A percentile compares a stretch with the other conserved stretches of the same genome.
Conservation (phyloP, 37 sponge, comb jelly and placozoan genomes). For the Ephydatia muelleri region DNA sequence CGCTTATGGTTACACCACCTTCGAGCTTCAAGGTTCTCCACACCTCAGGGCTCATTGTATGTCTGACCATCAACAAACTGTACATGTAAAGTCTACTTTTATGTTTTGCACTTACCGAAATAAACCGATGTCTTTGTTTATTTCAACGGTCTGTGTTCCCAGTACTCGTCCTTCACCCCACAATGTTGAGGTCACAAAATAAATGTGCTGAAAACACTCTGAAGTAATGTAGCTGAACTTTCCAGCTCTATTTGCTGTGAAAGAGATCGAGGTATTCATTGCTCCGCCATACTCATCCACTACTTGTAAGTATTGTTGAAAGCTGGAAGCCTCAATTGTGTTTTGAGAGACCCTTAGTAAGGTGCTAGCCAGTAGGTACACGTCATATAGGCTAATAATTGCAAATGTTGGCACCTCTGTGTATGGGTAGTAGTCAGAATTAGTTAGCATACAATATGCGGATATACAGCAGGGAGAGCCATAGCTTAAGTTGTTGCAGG, state of each 20-base stretch:
- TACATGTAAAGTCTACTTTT: no score
- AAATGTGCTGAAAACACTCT: slow-evolving; percentile 60
- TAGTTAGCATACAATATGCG: slow-evolving; percentile 52
- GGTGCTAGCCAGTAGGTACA: slow-evolving; percentile 51
- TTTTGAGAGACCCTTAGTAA: neutral
- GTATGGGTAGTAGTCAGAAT: slow-evolving; percentile 44
- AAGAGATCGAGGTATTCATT: slow-evolving; percentile 54
- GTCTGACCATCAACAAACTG: no score
- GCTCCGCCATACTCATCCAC: slow-evolving; percentile 60
- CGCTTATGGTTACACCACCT: neutral
- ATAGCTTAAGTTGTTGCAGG: slow-evolving; percentile 26
- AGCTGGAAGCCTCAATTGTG: neutral
- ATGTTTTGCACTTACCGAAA: neutral
- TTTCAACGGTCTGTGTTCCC: neutral
- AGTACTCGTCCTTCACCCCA: slow-evolving; percentile 17
- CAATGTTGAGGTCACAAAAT: slow-evolving; percentile 53
- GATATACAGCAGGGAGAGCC: slow-evolving; percentile 81
- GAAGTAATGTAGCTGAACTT: slow-evolving; percentile 22
- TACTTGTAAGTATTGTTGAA: neutral
- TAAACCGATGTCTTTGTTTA: neutral
- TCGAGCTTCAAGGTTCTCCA: neutral
- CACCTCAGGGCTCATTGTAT: neutral
- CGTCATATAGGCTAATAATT: slow-evolving; percentile 66
- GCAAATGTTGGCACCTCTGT: slow-evolving; percentile 30
- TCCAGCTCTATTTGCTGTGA: neutral